Conservation (phyloP, 2,888 invertebrate species). For the Protonemura montana region DNA sequence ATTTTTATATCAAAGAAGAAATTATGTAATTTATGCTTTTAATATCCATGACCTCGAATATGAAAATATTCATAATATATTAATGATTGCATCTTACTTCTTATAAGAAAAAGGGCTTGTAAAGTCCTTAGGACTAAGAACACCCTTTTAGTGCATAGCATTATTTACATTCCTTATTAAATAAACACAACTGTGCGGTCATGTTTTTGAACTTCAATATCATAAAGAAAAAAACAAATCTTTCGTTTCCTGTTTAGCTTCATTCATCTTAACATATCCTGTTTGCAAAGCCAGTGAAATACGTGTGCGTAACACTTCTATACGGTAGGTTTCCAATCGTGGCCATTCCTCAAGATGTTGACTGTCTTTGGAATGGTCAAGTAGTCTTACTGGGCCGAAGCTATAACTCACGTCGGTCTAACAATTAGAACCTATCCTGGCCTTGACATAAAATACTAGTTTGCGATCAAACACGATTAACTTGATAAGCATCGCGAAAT, state of each 20-base stretch:
- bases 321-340: not conserved
- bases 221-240: not conserved
- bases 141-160: not conserved
- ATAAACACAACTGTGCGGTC: not conserved
- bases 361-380: not conserved
- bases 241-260: not conserved
- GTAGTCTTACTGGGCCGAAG: not conserved
- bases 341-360: too few species aligned
- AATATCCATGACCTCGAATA: too few species aligned
- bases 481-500: not conserved
- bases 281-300: not conserved
- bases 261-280: not conserved
- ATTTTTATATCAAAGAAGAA: too few species aligned
- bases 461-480: not conserved
- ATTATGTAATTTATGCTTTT: too few species aligned
- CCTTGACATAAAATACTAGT: conserved; percentile 19
- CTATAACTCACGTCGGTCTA: not conserved
- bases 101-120: too few species aligned
- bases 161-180: not conserved
- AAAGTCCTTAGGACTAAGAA: too few species aligned
- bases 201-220: not conserved
- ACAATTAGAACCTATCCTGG: not conserved
- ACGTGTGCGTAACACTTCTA: not conserved
- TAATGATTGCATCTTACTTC: too few species aligned
- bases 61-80: too few species aligned